Percentiles rank a stretch among this genome's conserved stretches.
Conservation (phyloP, 2,888 invertebrate genomes). For the Mylabris sibirica region DNA sequence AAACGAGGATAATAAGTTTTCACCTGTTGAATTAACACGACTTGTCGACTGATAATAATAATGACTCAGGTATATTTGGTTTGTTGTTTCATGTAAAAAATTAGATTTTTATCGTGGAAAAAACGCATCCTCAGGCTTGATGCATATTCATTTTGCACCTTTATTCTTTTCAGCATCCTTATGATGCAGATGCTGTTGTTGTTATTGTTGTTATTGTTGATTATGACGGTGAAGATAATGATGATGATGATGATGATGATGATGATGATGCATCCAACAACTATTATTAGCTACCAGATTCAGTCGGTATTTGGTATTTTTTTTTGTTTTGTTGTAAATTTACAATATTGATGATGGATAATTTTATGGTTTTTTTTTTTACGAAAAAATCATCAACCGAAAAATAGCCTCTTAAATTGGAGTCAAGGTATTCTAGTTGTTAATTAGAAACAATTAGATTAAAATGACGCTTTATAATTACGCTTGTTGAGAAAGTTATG, state of each 20-base stretch:
- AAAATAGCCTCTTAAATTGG: neutral
- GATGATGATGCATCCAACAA: slow-evolving; percentile 22
- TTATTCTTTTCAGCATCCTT: slow-evolving; percentile 12
- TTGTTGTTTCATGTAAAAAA: slow-evolving; percentile 24
- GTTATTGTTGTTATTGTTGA: too few relatives aligned
- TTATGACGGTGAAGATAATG: neutral
- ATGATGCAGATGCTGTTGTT: neutral
- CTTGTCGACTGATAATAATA: slow-evolving; percentile 40
- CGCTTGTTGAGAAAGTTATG: neutral
- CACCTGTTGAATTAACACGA: slow-evolving; percentile 39
- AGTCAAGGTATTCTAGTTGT: neutral
- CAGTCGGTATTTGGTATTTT: too few relatives aligned
- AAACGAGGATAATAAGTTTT: slow-evolving; percentile 39
- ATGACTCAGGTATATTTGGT: slow-evolving; percentile 37
- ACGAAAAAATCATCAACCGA: neutral
- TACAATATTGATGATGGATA: neutral
- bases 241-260: slow-evolving; percentile 13
- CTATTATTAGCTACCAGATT: slow-evolving; percentile 38
- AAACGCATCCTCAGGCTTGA: slow-evolving; percentile 8
- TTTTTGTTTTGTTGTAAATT: slow-evolving; percentile 13
- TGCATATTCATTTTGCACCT: slow-evolving; percentile 23
- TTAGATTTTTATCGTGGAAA: slow-evolving; percentile 12
- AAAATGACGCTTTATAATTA: too few relatives aligned
- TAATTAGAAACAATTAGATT: neutral
- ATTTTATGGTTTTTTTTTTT: neutral